Evolutionary conservation across 2,888 invertebrate species (phyloP).

Genomic region (Folsomia manolachei): DNA sequence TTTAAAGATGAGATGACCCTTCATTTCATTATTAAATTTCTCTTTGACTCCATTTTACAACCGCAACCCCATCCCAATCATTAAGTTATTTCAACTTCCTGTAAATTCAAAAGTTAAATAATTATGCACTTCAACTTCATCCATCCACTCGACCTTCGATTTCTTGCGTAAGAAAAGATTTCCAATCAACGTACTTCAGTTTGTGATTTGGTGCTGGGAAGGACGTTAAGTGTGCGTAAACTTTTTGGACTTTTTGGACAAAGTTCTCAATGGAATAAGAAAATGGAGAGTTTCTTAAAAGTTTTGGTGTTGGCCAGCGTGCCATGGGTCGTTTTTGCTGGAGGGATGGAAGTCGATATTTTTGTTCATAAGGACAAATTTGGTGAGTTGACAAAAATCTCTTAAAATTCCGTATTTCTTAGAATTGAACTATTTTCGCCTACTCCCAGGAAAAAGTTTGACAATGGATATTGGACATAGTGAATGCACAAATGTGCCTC

Average conservation of each 20-base stretch:
- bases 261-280: neutral
- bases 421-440: neutral
- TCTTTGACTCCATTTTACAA: no score
- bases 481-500: conserved; percentile 39
- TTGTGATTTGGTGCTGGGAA: neutral
- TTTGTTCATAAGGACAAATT: conserved; percentile 43
- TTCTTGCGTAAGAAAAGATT: neutral
- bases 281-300: neutral
- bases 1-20: no score
- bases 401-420: no score
- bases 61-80: neutral
- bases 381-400: conserved; percentile 23
- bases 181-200: neutral
- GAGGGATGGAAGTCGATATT: conserved; percentile 38
- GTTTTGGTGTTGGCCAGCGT: neutral
- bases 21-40: no score
- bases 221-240: no score
- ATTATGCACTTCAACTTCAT: neutral
- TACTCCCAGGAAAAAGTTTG: conserved; percentile 35
- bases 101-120: neutral
- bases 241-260: neutral
- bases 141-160: neutral
- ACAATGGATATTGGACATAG: conserved; percentile 32
- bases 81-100: neutral
- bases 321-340: neutral